These are phyloP conservation scores for Percopsis transmontana DNA, from an alignment of 2,113 vertebrate genomes.

Conservation along the genomic window DNA sequence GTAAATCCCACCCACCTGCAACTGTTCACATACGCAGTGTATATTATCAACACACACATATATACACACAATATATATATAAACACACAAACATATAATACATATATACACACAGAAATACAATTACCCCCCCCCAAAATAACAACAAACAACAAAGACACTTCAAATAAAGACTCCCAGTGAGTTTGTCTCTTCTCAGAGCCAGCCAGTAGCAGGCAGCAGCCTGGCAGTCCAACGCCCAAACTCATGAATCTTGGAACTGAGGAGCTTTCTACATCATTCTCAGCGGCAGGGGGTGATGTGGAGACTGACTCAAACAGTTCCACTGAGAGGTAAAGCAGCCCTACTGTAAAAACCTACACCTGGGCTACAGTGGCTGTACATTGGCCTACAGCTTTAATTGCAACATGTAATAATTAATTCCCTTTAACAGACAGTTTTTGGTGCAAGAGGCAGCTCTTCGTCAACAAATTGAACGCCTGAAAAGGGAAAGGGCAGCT, in stretches of 20 bases:
- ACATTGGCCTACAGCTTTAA: background rate
- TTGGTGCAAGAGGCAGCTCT: slow-evolving; percentile 72
- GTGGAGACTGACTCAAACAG: slow-evolving; percentile 42
- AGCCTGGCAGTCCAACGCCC: slow-evolving; percentile 30
- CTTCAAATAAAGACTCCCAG: slow-evolving; percentile 7
- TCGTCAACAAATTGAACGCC: slow-evolving; percentile 65
- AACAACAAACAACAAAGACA: background rate
- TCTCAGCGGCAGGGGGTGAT: slow-evolving; percentile 63
- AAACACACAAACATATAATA: slow-evolving; percentile 9
- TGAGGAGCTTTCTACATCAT: slow-evolving; percentile 69
- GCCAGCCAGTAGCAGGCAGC: slow-evolving; percentile 12
- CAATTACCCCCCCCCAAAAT: background rate
- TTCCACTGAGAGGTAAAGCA: slow-evolving; percentile 50
- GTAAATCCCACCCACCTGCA: slow-evolving; percentile 27
- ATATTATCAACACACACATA: slow-evolving; percentile 1
- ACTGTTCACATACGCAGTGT: background rate
- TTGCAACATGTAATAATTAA: background rate
- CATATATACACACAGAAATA: background rate
- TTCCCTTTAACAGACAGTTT: slow-evolving; percentile 29
- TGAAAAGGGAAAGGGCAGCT: slow-evolving; percentile 75
- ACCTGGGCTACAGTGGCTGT: background rate
- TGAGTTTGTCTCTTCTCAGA: slow-evolving; percentile 44
- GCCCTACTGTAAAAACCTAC: background rate
- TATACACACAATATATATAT: background rate
- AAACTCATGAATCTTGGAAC: slow-evolving; percentile 37